Conservation (phyloP, 2,113 vertebrate genomes). For the Paralichthys olivaceus region DNA sequence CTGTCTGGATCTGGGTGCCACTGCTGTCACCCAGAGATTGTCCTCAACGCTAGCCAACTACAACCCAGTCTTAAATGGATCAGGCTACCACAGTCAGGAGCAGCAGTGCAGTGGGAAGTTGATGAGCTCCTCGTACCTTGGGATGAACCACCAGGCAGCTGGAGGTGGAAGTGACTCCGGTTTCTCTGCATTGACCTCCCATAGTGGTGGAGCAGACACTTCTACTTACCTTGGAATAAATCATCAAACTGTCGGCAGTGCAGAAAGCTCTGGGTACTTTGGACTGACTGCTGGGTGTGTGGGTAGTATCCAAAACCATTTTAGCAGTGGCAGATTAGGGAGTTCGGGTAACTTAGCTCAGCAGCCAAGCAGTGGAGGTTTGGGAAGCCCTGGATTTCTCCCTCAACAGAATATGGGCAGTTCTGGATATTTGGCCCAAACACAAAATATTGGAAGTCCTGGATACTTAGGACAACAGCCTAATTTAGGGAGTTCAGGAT, state of each 20-base stretch:
- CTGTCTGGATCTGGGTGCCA: constrained; percentile 75
- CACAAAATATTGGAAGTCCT: constrained; percentile 55
- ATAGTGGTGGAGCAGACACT: constrained; percentile 68
- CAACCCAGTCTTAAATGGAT: constrained; percentile 81
- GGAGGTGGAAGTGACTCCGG: constrained; percentile 71
- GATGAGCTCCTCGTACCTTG: constrained; percentile 56
- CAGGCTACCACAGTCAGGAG: constrained; percentile 76
- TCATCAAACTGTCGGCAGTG: constrained; percentile 74
- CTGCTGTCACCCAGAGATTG: constrained; percentile 76
- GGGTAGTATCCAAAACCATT: constrained; percentile 70
- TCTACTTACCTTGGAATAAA: constrained; percentile 77
- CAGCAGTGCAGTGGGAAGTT: constrained; percentile 63
- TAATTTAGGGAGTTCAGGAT: constrained; percentile 51
- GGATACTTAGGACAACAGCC: constrained; percentile 64
- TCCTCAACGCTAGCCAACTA: constrained; percentile 77
- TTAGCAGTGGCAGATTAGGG: constrained; percentile 69
- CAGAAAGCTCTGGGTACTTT: constrained; percentile 79
- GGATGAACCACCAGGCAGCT: constrained; percentile 66
- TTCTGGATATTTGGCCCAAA: constrained; percentile 69
- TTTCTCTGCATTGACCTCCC: constrained; percentile 75
- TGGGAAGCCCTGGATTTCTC: constrained; percentile 59
- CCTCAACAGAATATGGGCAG: constrained; percentile 68
- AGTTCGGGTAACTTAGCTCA: constrained; percentile 74
- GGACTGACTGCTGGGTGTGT: constrained; percentile 66
- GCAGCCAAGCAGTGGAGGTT: constrained; percentile 61